phyloP scores from a whole-genome alignment of 1,140 invertebrate species.

The Lucilia cuprina region DNA sequence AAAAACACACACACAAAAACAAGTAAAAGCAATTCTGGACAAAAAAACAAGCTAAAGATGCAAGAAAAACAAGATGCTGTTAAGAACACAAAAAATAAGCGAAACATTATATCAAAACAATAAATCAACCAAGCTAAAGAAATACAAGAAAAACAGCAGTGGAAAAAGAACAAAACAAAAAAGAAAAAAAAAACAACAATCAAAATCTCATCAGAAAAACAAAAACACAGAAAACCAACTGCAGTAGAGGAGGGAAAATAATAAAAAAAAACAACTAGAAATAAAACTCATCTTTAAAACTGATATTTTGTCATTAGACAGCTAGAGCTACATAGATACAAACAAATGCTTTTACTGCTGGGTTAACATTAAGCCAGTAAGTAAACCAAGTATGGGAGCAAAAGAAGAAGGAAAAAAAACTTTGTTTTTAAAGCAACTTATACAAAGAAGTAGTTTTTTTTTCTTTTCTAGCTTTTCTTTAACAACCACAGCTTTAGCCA shows the following conservation, averaged over 20 bases:
- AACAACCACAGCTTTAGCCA: conserved; percentile 25
- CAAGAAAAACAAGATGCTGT: conserved; percentile 14
- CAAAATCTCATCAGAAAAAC: conserved; percentile 16
- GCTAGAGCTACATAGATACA: not conserved
- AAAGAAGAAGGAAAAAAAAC: not conserved
- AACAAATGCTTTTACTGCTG: not conserved
- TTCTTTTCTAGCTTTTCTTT: not conserved
- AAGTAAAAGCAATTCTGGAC: not conserved
- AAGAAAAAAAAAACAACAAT: not conserved
- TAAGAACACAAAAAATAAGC: conserved; percentile 1
- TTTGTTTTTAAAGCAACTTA: not conserved
- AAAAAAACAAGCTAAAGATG: not conserved
- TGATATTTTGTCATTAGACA: conserved; percentile 19
- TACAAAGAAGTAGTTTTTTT: not conserved
- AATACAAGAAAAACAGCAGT: not conserved
- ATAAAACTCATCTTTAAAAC: conserved; percentile 7
- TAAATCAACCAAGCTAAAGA: conserved; percentile 26
- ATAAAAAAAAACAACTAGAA: not conserved
- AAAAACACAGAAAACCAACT: conserved; percentile 6
- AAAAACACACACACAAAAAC: too few relatives aligned
- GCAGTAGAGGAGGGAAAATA: not conserved
- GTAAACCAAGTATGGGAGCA: too few relatives aligned
- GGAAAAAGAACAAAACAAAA: not conserved
- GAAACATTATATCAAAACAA: conserved; percentile 19
- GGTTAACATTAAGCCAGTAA: not conserved